Conservation (phyloP, 2,888 invertebrate genomes). For the Portevinia maculata region DNA sequence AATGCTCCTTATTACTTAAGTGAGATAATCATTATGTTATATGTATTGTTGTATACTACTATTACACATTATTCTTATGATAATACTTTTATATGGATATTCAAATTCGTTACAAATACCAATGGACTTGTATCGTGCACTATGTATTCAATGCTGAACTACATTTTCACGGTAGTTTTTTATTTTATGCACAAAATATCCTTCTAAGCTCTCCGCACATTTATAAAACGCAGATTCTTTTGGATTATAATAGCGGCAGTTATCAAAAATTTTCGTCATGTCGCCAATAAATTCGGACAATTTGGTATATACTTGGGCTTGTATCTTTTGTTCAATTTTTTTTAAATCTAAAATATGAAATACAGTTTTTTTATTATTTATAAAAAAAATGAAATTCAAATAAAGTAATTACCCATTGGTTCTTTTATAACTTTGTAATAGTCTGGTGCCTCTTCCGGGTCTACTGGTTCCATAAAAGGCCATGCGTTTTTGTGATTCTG, state of each 20-base stretch:
- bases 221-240: slow-evolving; percentile 97
- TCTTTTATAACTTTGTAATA: slow-evolving; percentile 98
- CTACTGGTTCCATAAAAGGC: slow-evolving; percentile 99
- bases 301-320: slow-evolving; percentile 91
- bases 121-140: slow-evolving; percentile 18
- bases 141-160: slow-evolving; percentile 63
- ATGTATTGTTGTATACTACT: slow-evolving; percentile 24
- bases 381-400: not conserved
- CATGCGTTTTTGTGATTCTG: slow-evolving; percentile 97
- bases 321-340: slow-evolving; percentile 94
- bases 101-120: slow-evolving; percentile 42
- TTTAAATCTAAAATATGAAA: slow-evolving; percentile 90
- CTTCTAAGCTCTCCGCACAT: slow-evolving; percentile 97
- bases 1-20: not conserved
- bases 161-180: slow-evolving; percentile 93
- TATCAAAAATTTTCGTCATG: slow-evolving; percentile 99
- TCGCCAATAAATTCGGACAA: slow-evolving; percentile 98
- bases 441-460: slow-evolving; percentile 97
- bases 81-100: slow-evolving; percentile 52
- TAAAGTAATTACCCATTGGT: slow-evolving; percentile 91
- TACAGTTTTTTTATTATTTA: slow-evolving; percentile 16
- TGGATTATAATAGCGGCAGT: slow-evolving; percentile 98
- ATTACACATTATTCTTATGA: slow-evolving; percentile 61
- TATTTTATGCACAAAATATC: slow-evolving; percentile 97
- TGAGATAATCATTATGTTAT: slow-evolving; percentile 7